These are phyloP conservation scores for Enteromius treurensis DNA, from an alignment of 2,797 vertebrate genomes.

Conservation along the genomic window DNA sequence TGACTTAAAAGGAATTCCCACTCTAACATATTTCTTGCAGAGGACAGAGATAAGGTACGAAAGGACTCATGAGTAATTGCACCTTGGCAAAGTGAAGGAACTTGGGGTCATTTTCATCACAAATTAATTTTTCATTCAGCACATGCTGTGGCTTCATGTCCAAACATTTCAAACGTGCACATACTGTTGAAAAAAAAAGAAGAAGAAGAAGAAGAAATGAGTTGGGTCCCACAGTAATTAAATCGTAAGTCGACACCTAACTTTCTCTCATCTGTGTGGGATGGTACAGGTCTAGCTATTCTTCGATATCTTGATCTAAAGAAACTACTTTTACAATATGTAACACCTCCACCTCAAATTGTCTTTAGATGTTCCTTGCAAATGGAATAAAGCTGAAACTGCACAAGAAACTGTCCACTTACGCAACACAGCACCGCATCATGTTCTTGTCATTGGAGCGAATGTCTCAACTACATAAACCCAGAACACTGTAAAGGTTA, in stretches of 20 bases:
- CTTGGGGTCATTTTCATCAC: conserved; percentile 51
- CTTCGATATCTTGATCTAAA: conserved; percentile 12
- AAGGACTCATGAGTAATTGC: conserved; percentile 41
- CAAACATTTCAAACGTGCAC: conserved; percentile 38
- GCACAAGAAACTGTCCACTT: conserved; percentile 3
- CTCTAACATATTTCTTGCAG: conserved; percentile 31
- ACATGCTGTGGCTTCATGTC: conserved; percentile 32
- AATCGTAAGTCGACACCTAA: conserved; percentile 14
- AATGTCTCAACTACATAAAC: conserved; percentile 65
- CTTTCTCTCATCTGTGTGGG: conserved; percentile 28
- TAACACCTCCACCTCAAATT: conserved; percentile 2
- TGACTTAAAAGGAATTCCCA: conserved; percentile 46
- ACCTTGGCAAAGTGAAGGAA: conserved; percentile 34
- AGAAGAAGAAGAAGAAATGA: neutral
- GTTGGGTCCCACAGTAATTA: neutral
- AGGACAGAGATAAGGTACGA: conserved; percentile 45
- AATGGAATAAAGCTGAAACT: conserved; percentile 15
- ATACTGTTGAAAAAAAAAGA: neutral
- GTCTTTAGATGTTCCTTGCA: neutral
- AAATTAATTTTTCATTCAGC: conserved; percentile 50
- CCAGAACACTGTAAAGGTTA: conserved; percentile 71
- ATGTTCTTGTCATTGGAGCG: conserved; percentile 36
- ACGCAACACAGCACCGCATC: conserved; percentile 25
- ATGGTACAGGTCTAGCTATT: conserved; percentile 1
- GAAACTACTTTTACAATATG: conserved; percentile 5